A percentile compares a stretch with the other conserved stretches of the same genome.
These are phyloP conservation scores for Sebastes dallii DNA, from an alignment of 2,797 vertebrate species.

Conservation along the genomic window DNA sequence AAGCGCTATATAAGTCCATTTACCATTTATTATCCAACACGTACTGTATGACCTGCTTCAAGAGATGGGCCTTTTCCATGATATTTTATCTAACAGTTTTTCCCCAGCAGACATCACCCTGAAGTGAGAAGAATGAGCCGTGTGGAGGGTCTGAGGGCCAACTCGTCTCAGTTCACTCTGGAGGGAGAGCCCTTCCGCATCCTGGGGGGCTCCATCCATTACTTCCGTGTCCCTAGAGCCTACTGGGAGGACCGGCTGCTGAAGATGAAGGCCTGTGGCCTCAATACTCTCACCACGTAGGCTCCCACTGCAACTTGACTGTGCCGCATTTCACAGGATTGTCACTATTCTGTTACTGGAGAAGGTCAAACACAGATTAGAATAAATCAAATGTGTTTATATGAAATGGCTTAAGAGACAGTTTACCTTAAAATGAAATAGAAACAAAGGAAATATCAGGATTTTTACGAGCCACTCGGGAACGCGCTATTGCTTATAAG, in stretches of 20 bases:
- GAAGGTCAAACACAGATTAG: not conserved
- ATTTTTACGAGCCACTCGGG: not conserved
- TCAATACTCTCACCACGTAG: constrained; percentile 94
- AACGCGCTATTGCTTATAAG: not conserved
- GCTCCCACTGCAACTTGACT: constrained; percentile 36
- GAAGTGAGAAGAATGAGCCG: constrained; percentile 62
- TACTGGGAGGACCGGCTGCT: constrained; percentile 90
- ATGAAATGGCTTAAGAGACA: not conserved
- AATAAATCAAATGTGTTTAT: not conserved
- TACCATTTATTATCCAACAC: not conserved
- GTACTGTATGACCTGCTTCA: not conserved
- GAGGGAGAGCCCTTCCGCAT: constrained; percentile 85
- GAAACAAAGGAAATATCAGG: not conserved
- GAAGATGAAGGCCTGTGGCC: constrained; percentile 92
- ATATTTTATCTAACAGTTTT: not conserved
- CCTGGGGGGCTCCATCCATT: constrained; percentile 90
- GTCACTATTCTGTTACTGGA: not conserved
- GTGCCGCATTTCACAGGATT: not conserved
- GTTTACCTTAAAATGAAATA: not conserved
- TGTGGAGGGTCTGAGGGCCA: constrained; percentile 80
- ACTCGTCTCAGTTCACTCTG: constrained; percentile 84
- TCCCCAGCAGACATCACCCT: not conserved
- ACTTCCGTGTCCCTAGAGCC: constrained; percentile 81
- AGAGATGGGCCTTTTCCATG: not conserved
- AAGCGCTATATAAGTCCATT: too few relatives aligned